These are phyloP conservation scores for Halisarca cf. caerulea DNA, from an alignment of 37 sponge, comb jelly and placozoan genomes.

Conservation along the genomic window DNA sequence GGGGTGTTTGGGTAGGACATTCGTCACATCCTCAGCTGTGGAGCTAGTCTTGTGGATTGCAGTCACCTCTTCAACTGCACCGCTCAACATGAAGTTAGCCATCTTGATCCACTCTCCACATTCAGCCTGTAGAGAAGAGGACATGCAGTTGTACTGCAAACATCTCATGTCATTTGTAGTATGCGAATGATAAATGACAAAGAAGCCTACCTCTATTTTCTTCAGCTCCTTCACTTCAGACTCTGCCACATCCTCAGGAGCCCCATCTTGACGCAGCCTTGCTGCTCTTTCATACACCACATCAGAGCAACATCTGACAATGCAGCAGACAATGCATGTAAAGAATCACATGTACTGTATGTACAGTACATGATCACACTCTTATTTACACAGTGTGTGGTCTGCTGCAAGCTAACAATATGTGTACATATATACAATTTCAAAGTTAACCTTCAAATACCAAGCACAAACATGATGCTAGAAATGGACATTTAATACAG, in stretches of 20 bases:
- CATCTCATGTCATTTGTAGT: background rate
- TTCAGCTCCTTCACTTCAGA: conserved; percentile 24
- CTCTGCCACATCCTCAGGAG: conserved; percentile 31
- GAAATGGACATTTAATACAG: too few relatives aligned
- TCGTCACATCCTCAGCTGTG: background rate
- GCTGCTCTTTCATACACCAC: conserved; percentile 44
- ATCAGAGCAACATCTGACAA: conserved; percentile 50
- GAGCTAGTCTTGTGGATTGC: background rate
- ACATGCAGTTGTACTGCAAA: background rate
- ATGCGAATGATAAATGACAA: background rate
- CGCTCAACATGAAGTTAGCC: conserved; percentile 28
- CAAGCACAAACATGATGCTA: too few relatives aligned
- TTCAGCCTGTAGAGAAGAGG: conserved; percentile 32
- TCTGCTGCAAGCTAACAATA: too few relatives aligned
- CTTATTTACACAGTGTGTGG: too few relatives aligned
- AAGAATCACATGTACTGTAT: background rate
- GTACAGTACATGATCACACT: too few relatives aligned
- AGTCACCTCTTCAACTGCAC: background rate
- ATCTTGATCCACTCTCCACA: conserved; percentile 49
- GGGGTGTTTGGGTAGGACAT: background rate
- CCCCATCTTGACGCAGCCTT: conserved; percentile 27
- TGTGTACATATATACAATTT: too few relatives aligned
- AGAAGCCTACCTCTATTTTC: background rate
- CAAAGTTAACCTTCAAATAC: too few relatives aligned
- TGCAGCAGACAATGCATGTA: background rate